Evolutionary conservation across 2,113 vertebrate species (phyloP).

Genomic region (Nerophis ophidion): DNA sequence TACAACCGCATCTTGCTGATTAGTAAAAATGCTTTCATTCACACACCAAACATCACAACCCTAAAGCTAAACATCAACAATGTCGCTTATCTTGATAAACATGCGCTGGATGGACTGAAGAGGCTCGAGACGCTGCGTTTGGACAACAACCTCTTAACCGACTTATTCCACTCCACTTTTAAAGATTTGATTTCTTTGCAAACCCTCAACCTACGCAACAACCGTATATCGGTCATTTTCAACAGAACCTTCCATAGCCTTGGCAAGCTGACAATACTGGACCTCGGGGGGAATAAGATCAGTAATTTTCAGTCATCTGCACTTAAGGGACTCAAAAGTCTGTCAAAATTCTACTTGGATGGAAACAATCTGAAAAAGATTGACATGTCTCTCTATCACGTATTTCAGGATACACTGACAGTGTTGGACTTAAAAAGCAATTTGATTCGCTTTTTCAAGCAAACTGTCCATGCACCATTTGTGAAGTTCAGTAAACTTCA

Average conservation of each 20-base stretch:
- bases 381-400: constrained; percentile 34
- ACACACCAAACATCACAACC: constrained; percentile 49
- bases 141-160: constrained; percentile 80
- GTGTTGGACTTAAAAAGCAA: constrained; percentile 66
- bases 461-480: constrained; percentile 52
- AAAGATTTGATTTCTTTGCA: constrained; percentile 59
- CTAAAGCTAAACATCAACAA: constrained; percentile 77
- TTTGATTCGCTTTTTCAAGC: constrained; percentile 35
- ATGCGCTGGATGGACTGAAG: constrained; percentile 63
- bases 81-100: constrained; percentile 60
- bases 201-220: constrained; percentile 77
- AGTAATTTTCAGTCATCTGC: constrained; percentile 47
- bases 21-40: constrained; percentile 46
- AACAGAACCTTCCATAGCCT: constrained; percentile 60
- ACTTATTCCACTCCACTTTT: constrained; percentile 67
- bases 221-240: constrained; percentile 77
- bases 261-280: constrained; percentile 60
- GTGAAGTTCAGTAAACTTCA: constrained; percentile 56
- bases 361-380: constrained; percentile 71
- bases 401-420: constrained; percentile 66
- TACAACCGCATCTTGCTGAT: constrained; percentile 76
- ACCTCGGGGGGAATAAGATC: constrained; percentile 80
- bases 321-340: constrained; percentile 61
- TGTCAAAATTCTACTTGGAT: constrained; percentile 76
- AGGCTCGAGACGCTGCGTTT: constrained; percentile 69